These are phyloP conservation scores for Ophion costatus DNA, from an alignment of 2,888 invertebrate genomes.

Conservation along the genomic window DNA sequence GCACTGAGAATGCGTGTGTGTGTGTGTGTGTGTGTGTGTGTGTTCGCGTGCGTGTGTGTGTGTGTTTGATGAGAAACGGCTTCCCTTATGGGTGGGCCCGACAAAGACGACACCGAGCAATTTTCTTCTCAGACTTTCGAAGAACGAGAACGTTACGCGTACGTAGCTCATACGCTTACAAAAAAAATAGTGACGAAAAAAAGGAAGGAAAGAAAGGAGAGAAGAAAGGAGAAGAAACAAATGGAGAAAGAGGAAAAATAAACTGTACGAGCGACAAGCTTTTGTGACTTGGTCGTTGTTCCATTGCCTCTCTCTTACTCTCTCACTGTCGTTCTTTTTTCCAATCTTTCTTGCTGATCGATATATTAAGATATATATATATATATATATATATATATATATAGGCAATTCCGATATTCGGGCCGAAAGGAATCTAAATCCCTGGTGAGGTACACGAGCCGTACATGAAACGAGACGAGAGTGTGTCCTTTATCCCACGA, in stretches of 20 bases:
- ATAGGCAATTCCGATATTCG: background rate
- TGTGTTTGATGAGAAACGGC: slow-evolving; percentile 20
- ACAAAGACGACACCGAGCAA: slow-evolving; percentile 48
- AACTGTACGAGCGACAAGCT: too few species aligned
- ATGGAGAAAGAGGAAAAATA: too few species aligned
- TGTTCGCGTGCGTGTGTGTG: background rate
- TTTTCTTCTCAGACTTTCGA: slow-evolving; percentile 62
- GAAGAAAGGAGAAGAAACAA: too few species aligned
- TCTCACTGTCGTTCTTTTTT: background rate
- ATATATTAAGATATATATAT: slow-evolving; percentile 12
- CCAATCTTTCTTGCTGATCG: slow-evolving; percentile 37
- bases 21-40: background rate
- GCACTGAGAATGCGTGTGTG: too few species aligned
- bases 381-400: background rate
- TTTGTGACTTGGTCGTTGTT: slow-evolving; percentile 21
- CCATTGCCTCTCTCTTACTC: background rate
- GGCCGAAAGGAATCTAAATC: slow-evolving; percentile 24
- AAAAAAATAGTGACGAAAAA: slow-evolving; percentile 11
- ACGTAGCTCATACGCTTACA: background rate
- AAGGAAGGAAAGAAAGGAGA: too few species aligned
- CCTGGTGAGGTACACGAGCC: slow-evolving; percentile 27
- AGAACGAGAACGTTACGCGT: slow-evolving; percentile 60
- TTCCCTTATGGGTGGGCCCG: slow-evolving; percentile 55
- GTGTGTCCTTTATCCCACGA: slow-evolving; percentile 59
- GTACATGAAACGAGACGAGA: slow-evolving; percentile 45